phyloP scores from a whole-genome alignment of 2,888 invertebrate species.

The Dorcus hopei region DNA sequence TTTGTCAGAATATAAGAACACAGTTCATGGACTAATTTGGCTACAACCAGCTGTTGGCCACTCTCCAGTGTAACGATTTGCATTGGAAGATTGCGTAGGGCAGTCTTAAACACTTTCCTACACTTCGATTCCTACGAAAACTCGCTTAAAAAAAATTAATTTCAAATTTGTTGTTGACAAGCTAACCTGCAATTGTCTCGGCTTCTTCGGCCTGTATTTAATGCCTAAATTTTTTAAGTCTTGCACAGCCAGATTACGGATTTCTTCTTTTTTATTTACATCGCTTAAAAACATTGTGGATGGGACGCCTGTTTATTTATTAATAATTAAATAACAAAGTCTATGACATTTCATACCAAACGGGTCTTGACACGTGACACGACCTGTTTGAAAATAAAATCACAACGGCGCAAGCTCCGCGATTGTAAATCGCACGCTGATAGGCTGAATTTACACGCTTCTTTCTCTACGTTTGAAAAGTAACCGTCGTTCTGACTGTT shows the following conservation, averaged over 20 bases:
- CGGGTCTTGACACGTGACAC: background rate
- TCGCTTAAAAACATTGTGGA: conserved; percentile 54
- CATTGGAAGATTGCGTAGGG: conserved; percentile 53
- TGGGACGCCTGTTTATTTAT: background rate
- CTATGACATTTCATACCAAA: conserved; percentile 6
- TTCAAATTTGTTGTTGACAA: conserved; percentile 6
- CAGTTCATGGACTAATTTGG: conserved; percentile 69
- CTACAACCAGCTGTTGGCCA: conserved; percentile 68
- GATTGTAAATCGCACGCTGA: conserved; percentile 1
- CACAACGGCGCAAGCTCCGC: conserved; percentile 2
- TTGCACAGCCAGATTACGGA: conserved; percentile 57
- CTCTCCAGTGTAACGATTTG: conserved; percentile 62
- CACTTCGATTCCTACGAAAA: conserved; percentile 35
- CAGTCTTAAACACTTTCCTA: conserved; percentile 52
- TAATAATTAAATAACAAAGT: background rate
- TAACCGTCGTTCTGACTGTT: conserved; percentile 9
- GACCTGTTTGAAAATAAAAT: conserved; percentile 10
- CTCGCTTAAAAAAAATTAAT: conserved; percentile 2
- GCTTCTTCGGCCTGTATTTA: conserved; percentile 68
- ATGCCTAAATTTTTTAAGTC: conserved; percentile 68
- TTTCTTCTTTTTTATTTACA: conserved; percentile 55
- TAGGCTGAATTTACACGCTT: conserved; percentile 3
- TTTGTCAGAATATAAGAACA: conserved; percentile 66
- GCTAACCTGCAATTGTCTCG: conserved; percentile 49
- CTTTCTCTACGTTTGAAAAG: conserved; percentile 8